Evolutionary conservation across 2,113 vertebrate species (phyloP), one percentile per base, ranked within the genome.

Genomic region (Sakesphorus luctuosus): DNA sequence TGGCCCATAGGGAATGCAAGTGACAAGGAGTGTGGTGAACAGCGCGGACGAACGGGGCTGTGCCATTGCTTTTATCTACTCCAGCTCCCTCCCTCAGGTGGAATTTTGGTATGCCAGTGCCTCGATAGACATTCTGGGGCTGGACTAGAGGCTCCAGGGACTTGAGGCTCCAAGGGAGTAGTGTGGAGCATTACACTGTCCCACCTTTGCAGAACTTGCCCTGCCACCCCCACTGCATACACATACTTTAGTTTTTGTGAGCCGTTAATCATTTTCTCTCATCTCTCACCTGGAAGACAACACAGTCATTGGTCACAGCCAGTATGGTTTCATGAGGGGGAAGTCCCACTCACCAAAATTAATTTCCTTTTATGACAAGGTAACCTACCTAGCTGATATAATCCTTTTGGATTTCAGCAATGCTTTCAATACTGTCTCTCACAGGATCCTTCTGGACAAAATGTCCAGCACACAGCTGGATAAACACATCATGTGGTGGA

Each of bases 1-100:
- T 13, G 35, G 43, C 13, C 16, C 1, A 3, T 2, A 18, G 35
- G 31, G 25, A 43, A 6, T 23, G 7, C 0, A 0, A 44, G 31
- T 13, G 11, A 44, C 18, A 6, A 6, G 68, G 44, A 50, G n/a
- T 5, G 10, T 7, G 20, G 18, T 23, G 44, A 58, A 4, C 31
- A 25, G 18, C 43, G 31, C 7, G 25, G 31, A 9, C 13, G 33
- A 31, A 50, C 13, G 20, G 21, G 49, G 21, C 8, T 9, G 3
- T 16, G 13, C 21, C 21, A 21, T 35, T 59, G 56, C n/a, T 59
- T 35, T 59, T 59, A 35, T 59, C 56, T 59, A 9, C 56, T 10
- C 21, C 21, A 24, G 13, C 9, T 9, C 56, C 15, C 21, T 21
- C 21, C 9, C 21, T 6, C 33, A 58, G 56, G 19, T 25, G 33